Evolutionary conservation across 2,888 invertebrate species (phyloP).

Genomic region (Amphipyra tragopoginis): DNA sequence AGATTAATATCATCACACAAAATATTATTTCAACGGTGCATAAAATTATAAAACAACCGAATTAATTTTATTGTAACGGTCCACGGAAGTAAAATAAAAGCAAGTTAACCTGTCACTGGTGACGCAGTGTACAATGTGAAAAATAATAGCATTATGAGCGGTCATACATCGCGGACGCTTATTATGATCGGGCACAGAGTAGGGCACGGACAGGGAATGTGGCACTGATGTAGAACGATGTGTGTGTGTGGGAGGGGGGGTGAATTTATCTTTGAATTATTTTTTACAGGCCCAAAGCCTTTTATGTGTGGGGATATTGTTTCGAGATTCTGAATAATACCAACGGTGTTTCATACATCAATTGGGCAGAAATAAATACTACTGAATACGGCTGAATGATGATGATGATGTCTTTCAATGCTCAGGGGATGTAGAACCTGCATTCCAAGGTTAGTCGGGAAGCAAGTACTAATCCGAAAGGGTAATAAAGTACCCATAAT

Average conservation of each 20-base stretch:
- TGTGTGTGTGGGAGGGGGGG: background rate
- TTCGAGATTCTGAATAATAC: no score
- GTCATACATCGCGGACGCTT: constrained; percentile 62
- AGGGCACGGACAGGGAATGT: constrained; percentile 6
- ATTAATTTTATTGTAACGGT: constrained; percentile 24
- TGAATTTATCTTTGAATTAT: no score
- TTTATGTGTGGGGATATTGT: no score
- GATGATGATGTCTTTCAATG: no score
- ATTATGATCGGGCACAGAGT: constrained; percentile 55
- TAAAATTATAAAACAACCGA: constrained; percentile 26
- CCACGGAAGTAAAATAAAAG: constrained; percentile 16
- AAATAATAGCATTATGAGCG: constrained; percentile 63
- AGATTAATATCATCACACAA: constrained; percentile 8
- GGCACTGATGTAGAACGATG: background rate
- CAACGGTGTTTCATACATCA: no score
- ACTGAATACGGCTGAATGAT: no score
- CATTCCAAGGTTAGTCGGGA: no score
- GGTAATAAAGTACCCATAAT: no score
- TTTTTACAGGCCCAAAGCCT: no score
- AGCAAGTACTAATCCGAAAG: no score
- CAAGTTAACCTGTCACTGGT: constrained; percentile 28
- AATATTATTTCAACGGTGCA: constrained; percentile 31
- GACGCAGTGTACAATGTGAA: constrained; percentile 57
- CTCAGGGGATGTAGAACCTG: no score
- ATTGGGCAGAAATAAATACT: no score